Evolutionary conservation across 2,888 invertebrate species (phyloP).

Genomic region (Melanostoma mellinum): DNA sequence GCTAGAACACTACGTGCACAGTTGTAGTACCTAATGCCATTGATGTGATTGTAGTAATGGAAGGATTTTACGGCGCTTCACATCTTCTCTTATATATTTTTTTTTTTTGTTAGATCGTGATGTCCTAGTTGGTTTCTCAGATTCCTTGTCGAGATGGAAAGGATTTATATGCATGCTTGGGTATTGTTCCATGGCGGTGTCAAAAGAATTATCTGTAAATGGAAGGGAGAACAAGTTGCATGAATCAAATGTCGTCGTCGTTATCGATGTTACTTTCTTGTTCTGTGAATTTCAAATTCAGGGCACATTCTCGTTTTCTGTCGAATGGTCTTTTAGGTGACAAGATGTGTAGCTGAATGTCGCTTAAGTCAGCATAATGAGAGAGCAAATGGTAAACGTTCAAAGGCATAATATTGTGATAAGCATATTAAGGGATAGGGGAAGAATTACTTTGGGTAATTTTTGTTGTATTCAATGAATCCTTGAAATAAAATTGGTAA

Average conservation of each 20-base stretch:
- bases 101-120: conserved; percentile 35
- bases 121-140: conserved; percentile 51
- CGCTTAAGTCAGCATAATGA: conserved; percentile 3
- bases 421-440: no score
- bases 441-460: no score
- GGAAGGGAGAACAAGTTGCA: conserved; percentile 52
- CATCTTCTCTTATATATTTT: conserved; percentile 15
- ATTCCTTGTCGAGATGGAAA: conserved; percentile 34
- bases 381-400: conserved; percentile 6
- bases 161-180: conserved; percentile 70
- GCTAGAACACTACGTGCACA: conserved; percentile 53
- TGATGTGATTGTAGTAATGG: conserved; percentile 62
- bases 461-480: no score
- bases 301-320: conserved; percentile 60
- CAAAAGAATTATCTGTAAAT: conserved; percentile 55
- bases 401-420: no score
- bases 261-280: conserved; percentile 64
- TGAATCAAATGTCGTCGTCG: conserved; percentile 67
- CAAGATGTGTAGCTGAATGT: conserved; percentile 36
- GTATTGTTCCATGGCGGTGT: conserved; percentile 65
- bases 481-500: no score
- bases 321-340: conserved; percentile 39
- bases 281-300: conserved; percentile 63
- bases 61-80: conserved; percentile 56
- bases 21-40: conserved; percentile 26